A percentile compares a stretch with the other conserved stretches of the same genome.
Evolutionary conservation across 2,113 vertebrate species (phyloP).

Genomic region (Ochotona curzoniae): DNA sequence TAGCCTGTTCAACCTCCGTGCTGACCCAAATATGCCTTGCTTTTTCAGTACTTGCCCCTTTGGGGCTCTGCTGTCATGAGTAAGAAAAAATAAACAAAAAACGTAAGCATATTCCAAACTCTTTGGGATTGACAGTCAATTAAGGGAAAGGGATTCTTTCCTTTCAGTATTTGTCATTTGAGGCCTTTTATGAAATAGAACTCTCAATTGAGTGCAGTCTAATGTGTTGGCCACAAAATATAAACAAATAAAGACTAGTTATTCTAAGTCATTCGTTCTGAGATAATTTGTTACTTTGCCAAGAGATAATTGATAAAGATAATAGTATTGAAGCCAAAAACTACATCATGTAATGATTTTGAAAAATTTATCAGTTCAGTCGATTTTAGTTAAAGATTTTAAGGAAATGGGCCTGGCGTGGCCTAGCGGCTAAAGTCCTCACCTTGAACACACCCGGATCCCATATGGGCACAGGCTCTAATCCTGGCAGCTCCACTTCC

Average conservation of each 20-base stretch:
- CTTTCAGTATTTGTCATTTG: no score
- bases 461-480: no score
- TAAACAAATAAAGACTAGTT: constrained; percentile 6
- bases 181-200: background rate
- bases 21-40: background rate
- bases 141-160: background rate
- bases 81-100: no score
- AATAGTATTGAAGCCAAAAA: background rate
- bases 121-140: background rate
- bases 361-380: background rate
- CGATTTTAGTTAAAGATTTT: constrained; percentile 16
- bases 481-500: no score
- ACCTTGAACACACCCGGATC: no score
- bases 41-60: background rate
- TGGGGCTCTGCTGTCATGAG: background rate
- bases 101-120: background rate
- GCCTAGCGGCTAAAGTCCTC: no score
- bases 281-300: background rate
- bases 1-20: no score
- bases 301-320: background rate
- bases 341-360: no score
- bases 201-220: background rate
- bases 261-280: background rate
- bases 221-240: background rate
- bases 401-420: no score